Evolutionary conservation across 2,888 invertebrate genomes (phyloP).

Genomic region (Himalopsyche japonica): DNA sequence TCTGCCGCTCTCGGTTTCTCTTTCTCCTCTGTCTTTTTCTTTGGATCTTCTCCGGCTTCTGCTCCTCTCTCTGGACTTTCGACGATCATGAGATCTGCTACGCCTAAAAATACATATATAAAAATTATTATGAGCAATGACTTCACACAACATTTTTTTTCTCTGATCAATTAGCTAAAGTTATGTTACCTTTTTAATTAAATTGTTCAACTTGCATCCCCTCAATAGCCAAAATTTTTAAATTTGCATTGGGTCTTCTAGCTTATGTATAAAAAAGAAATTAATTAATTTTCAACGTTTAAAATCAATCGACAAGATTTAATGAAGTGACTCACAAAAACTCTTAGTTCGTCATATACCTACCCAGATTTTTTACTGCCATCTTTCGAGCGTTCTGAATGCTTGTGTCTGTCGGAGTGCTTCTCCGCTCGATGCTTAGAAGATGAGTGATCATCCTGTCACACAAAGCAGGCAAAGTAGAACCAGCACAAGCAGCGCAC

Average conservation of each 20-base stretch:
- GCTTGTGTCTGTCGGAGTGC: constrained; percentile 45
- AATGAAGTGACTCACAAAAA: too few species aligned
- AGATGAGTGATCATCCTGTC: constrained; percentile 62
- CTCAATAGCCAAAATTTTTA: background rate
- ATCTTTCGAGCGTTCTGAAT: constrained; percentile 57
- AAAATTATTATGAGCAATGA: constrained; percentile 51
- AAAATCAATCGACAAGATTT: too few species aligned
- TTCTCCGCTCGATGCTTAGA: constrained; percentile 62
- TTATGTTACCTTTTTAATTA: background rate
- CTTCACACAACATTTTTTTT: background rate
- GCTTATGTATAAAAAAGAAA: background rate
- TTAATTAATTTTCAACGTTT: too few species aligned
- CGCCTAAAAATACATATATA: constrained; percentile 36
- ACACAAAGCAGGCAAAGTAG: constrained; percentile 64
- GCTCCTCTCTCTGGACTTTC: constrained; percentile 61
- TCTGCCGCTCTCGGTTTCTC: constrained; percentile 48
- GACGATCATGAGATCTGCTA: constrained; percentile 54
- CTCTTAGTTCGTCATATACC: too few species aligned
- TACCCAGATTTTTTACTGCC: constrained; percentile 31
- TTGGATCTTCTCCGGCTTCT: constrained; percentile 53
- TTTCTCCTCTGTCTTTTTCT: constrained; percentile 50
- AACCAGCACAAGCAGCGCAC: constrained; percentile 62
- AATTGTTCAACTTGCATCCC: constrained; percentile 14
- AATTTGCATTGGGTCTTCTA: constrained; percentile 5
- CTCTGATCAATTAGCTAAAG: too few species aligned